A percentile compares a stretch with the other conserved stretches of the same genome.
Evolutionary conservation across 2,797 vertebrate species (phyloP).

Genomic region (Dryobates pubescens): DNA sequence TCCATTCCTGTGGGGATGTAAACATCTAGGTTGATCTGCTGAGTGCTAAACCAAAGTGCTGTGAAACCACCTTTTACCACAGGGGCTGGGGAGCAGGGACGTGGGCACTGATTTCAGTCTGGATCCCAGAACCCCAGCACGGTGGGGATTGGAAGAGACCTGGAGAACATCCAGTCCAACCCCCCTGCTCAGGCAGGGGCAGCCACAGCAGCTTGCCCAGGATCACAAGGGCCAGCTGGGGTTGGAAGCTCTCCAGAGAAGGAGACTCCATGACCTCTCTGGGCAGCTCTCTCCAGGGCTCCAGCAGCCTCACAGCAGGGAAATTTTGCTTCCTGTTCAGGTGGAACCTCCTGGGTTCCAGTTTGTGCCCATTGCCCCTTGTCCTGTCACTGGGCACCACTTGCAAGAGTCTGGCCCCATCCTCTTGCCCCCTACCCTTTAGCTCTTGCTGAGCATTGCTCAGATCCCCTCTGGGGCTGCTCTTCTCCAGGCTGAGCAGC

Average conservation of each 20-base stretch:
- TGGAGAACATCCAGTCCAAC: background rate
- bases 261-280: too few species aligned
- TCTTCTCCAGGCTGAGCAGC: background rate
- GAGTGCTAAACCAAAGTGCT: background rate
- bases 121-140: background rate
- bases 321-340: too few species aligned
- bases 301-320: too few species aligned
- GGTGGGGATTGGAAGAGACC: background rate
- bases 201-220: background rate
- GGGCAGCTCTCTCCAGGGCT: too few species aligned
- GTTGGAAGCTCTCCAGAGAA: too few species aligned
- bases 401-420: too few species aligned
- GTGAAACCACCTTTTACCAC: rapidly evolving
- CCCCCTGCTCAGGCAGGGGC: background rate
- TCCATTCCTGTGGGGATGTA: background rate
- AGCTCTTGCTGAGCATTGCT: background rate
- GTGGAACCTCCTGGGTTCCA: too few species aligned
- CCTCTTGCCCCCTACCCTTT: background rate
- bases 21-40: background rate
- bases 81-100: background rate
- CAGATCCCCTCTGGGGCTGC: background rate
- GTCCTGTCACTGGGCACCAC: too few species aligned
- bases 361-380: too few species aligned
- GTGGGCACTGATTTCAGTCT: rapidly evolving
- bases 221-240: too few species aligned